phyloP scores from a whole-genome alignment of 2,797 vertebrate genomes.

The Lindbergichthys nudifrons region DNA sequence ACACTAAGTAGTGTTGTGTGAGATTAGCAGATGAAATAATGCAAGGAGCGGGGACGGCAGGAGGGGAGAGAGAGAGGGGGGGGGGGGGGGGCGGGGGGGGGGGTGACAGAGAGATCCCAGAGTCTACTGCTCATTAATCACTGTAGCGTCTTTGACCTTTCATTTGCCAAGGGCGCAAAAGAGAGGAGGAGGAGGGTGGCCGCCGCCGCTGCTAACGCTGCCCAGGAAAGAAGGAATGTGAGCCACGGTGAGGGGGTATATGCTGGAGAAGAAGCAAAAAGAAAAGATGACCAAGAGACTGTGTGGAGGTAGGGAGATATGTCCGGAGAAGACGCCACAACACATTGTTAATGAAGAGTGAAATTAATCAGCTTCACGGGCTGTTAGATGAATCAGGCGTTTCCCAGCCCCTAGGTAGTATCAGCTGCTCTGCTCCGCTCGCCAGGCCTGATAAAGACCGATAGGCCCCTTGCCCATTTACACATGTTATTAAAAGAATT shows the following conservation, averaged over 20 bases:
- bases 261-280: slow-evolving; percentile 38
- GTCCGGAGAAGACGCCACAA: slow-evolving; percentile 82
- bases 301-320: slow-evolving; percentile 54
- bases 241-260: slow-evolving; percentile 14
- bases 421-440: slow-evolving; percentile 78
- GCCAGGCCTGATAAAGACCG: slow-evolving; percentile 80
- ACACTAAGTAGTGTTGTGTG: slow-evolving; percentile 77
- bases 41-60: slow-evolving; percentile 69
- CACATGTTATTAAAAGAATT: slow-evolving; percentile 85
- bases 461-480: slow-evolving; percentile 83
- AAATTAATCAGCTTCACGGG: slow-evolving; percentile 88
- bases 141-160: slow-evolving; percentile 90
- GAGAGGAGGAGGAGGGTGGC: slow-evolving; percentile 76
- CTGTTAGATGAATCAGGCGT: slow-evolving; percentile 84
- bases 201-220: slow-evolving; percentile 52
- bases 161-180: slow-evolving; percentile 89
- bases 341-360: slow-evolving; percentile 86
- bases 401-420: slow-evolving; percentile 83
- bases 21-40: slow-evolving; percentile 88
- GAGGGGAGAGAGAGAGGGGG: slow-evolving; percentile 54
- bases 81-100: slow-evolving; percentile 59
- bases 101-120: slow-evolving; percentile 86
- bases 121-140: slow-evolving; percentile 90
- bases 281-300: slow-evolving; percentile 48
- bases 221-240: slow-evolving; percentile 69